Evolutionary conservation across 1,140 invertebrate genomes (phyloP), one percentile per base, ranked within the genome.

Genomic region (Atta cephalotes): DNA sequence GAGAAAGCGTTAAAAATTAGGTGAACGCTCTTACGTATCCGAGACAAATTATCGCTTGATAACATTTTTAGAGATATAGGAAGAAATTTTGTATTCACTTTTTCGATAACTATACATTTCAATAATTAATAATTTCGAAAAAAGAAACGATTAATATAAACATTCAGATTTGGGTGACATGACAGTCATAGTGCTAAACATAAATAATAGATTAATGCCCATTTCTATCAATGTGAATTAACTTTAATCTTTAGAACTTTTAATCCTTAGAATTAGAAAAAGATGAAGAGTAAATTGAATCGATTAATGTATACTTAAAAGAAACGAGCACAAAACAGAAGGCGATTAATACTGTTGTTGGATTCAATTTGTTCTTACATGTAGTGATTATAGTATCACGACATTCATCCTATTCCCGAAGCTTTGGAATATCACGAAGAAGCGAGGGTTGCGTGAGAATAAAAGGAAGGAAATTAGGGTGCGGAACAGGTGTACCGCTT

Each of bases 401-500:
- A 35, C 12, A 31, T 71, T 31, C 12, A 21, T 49, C 12, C 39
- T 5, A 7, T 31, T 12, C 14, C 4, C 25, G 21, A 1, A 62
- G 25, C 6, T 35, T 60, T 35, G 12, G 39, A 56, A 82, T 18
- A 74, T 62, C 70, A 10, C 56, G 25, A 49, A 49, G 56, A 45
- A 28, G 51, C 49, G 65, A 76, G 70, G 70, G 58, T 62, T 39
- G 58, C 18, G 35, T 25, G 39, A 56, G 72, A 65, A 87, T 74
- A 89, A 88, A 81, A 66, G 72, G 49, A 71, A 87, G 86, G 82
- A 89, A 90, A 91, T 91, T 91, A 89, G 85, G 78, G 71, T 79
- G 12, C 51, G 74, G 70, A 82, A 92, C 91, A 92, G 90, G 90
- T 91, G 90, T 86, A 92, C 84, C 85, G 85, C 63, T 70, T 85